Percentiles rank a stretch among this genome's conserved stretches.
phyloP scores from a whole-genome alignment of 2,113 vertebrate species.

The Protobothrops mucrosquamatus region DNA sequence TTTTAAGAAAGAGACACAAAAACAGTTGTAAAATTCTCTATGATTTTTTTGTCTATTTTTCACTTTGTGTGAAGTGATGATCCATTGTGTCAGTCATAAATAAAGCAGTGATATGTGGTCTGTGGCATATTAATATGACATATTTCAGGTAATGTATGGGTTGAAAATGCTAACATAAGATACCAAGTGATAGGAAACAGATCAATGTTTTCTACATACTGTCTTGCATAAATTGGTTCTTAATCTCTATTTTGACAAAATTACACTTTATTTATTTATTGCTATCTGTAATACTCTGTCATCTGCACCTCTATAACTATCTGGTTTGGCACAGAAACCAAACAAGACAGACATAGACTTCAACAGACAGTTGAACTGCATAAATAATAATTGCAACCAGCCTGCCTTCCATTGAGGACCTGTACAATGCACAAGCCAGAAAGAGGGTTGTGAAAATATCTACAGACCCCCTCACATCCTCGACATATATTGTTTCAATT shows the following conservation, averaged over 20 bases:
- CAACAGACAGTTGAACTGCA: no score
- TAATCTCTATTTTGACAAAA: constrained; percentile 41
- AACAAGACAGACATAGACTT: no score
- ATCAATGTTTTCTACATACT: background rate
- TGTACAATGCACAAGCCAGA: no score
- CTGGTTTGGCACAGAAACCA: no score
- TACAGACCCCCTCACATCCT: no score
- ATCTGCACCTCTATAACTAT: no score
- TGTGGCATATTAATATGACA: background rate
- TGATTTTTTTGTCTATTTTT: background rate
- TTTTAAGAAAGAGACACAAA: background rate
- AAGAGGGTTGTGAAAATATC: no score
- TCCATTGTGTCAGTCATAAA: background rate
- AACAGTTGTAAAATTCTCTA: background rate
- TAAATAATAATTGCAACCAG: no score
- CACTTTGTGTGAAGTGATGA: background rate
- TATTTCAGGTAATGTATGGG: background rate
- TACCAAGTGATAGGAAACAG: background rate
- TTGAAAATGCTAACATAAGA: background rate
- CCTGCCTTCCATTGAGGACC: no score
- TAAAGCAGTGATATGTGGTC: background rate
- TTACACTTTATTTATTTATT: constrained; percentile 56
- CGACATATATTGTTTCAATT: no score
- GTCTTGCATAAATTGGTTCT: background rate
- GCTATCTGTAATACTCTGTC: constrained; percentile 66